phyloP scores from a whole-genome alignment of 2,888 invertebrate genomes.

The Amphiduros pacificus region DNA sequence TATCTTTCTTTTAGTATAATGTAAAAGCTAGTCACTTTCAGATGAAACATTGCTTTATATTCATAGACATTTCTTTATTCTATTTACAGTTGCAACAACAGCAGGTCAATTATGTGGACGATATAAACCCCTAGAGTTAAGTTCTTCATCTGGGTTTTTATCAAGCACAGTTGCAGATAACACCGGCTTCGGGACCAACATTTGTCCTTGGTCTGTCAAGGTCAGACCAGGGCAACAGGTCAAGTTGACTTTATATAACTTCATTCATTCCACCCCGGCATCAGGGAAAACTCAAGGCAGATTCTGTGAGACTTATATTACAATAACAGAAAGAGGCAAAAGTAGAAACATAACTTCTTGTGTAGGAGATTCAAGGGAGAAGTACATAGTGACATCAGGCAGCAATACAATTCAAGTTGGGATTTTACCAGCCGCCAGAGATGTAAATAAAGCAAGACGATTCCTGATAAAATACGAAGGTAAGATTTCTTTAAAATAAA shows the following conservation, averaged over 20 bases:
- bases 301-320: constrained; percentile 7
- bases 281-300: neutral
- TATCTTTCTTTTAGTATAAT: no score
- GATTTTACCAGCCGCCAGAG: constrained; percentile 1
- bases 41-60: no score
- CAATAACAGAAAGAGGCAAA: constrained; percentile 4
- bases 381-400: constrained; percentile 7
- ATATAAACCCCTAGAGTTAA: constrained; percentile 8
- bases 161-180: constrained; percentile 11
- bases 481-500: neutral
- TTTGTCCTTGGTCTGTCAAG: constrained; percentile 4
- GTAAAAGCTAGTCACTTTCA: no score
- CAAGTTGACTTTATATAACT: constrained; percentile 9
- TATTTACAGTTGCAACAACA: constrained; percentile 6
- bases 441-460: neutral
- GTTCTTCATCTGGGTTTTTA: constrained; percentile 1
- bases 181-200: constrained; percentile 10
- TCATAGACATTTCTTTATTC: neutral
- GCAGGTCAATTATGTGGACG: constrained; percentile 6
- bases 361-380: constrained; percentile 5
- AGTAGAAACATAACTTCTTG: constrained; percentile 7
- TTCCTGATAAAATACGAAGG: constrained; percentile 14
- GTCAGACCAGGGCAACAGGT: constrained; percentile 4
- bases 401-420: constrained; percentile 6
- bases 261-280: constrained; percentile 1